Base-by-base conservation (phyloP, 2,888 invertebrate species). In the Clunio marinus region DNA sequence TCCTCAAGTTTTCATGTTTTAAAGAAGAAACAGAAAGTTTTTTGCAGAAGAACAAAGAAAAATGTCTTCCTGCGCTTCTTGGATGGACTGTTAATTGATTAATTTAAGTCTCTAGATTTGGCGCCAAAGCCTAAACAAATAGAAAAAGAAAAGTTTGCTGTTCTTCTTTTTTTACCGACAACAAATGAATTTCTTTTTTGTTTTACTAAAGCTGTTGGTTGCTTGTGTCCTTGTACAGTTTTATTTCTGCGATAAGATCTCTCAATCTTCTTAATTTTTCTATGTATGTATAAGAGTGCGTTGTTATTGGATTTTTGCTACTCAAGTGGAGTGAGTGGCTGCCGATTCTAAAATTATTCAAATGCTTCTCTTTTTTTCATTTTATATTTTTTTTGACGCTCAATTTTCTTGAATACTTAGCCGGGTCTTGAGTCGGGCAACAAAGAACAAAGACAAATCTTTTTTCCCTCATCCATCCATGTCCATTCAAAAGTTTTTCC, bases 121-220 rank as follows among this genome's bases (percentile, higher is more conserved):
- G 62, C 62, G 62, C 62, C 62, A 62, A 62, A 17, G 51, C 51
- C 51, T 32, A 8, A n/a, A 8, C 51, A 51, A 51, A n/a, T n/a
- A n/a, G n/a, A n/a, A n/a, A n/a, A n/a, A n/a, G n/a, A n/a, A n/a
- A n/a, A n/a, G n/a, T n/a, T n/a, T n/a, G n/a, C n/a, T n/a, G n/a
- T n/a, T n/a, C n/a, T n/a, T n/a, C n/a, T n/a, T n/a, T n/a, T n/a
- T n/a, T n/a, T n/a, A n/a, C n/a, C n/a, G n/a, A n/a, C n/a, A 51
- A 51, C n/a, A 41, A n/a, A 41, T 13, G 41, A 17, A 20, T 32
- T 51, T 51, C 51, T 51, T 51, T 51, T 13, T 3, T 51, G 17
- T 22, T 51, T 22, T 2, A 45, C 45, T 45, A 45, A 45, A 45
- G 45, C n/a, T 15, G 8, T 15, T 45, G 51, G 2, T 41, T 7